phyloP scores from a whole-genome alignment of 2,888 invertebrate genomes.

The Phengaris arion region DNA sequence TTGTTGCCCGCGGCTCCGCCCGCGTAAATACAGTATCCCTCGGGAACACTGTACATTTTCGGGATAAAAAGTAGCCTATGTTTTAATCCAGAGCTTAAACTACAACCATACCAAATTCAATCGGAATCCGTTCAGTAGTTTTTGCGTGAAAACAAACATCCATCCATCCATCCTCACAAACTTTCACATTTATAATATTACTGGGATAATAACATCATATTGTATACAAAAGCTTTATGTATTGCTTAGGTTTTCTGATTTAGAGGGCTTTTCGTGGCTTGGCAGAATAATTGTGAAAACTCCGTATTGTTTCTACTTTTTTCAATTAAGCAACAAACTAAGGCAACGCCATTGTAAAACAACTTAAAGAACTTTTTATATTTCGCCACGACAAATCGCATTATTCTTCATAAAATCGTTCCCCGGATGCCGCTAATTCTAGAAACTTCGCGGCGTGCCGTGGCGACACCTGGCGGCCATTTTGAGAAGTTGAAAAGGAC shows the following conservation, averaged over 20 bases:
- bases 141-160: too few species aligned
- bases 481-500: constrained; percentile 47
- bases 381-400: constrained; percentile 44
- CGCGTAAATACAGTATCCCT: too few species aligned
- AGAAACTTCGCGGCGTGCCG: constrained; percentile 45
- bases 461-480: constrained; percentile 59
- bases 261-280: background rate
- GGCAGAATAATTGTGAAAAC: background rate
- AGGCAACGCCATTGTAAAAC: constrained; percentile 35
- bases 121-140: too few species aligned
- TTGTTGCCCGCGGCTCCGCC: too few species aligned
- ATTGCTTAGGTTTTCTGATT: background rate
- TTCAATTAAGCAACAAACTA: constrained; percentile 35
- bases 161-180: too few species aligned
- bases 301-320: constrained; percentile 23
- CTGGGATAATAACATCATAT: too few species aligned
- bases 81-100: too few species aligned
- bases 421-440: constrained; percentile 48
- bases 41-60: too few species aligned
- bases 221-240: background rate
- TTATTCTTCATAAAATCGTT: constrained; percentile 48
- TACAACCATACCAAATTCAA: too few species aligned
- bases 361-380: constrained; percentile 40
- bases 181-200: too few species aligned
- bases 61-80: too few species aligned